These are phyloP conservation scores for Eubucco bourcierii DNA, from an alignment of 2,113 vertebrate genomes.

Conservation along the genomic window DNA sequence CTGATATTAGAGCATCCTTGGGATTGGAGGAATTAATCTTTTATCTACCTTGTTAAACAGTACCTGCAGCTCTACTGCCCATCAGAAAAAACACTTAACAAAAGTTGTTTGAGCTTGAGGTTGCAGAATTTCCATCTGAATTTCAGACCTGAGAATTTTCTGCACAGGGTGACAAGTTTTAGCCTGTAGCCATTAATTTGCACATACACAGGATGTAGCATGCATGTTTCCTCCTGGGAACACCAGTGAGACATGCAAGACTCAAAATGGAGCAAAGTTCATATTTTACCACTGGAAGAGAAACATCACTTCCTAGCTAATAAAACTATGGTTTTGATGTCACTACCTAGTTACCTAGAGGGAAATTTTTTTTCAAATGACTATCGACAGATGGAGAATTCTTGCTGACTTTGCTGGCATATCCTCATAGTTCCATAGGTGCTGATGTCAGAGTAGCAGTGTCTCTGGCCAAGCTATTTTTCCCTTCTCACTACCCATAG, in stretches of 20 bases:
- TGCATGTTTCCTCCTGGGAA: conserved; percentile 20
- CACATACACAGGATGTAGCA: not conserved
- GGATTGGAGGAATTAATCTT: not conserved
- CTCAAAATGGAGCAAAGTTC: not conserved
- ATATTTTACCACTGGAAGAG: not conserved
- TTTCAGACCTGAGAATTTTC: not conserved
- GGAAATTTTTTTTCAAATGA: not conserved
- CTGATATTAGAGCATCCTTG: not conserved
- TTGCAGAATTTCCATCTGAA: not conserved
- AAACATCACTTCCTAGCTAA: not conserved
- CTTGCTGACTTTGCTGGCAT: not conserved
- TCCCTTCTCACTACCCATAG: not conserved
- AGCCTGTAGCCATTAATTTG: not conserved
- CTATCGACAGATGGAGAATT: not conserved
- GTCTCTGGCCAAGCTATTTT: not conserved
- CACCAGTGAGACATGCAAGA: not conserved
- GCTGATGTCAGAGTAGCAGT: not conserved
- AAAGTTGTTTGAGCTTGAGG: not conserved
- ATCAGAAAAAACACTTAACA: not conserved
- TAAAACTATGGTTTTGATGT: not conserved
- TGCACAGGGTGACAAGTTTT: not conserved
- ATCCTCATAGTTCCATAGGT: not conserved
- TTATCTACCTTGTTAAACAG: not conserved
- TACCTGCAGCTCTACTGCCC: not conserved
- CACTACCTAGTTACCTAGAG: not conserved